Conservation (phyloP, 1,140 invertebrate genomes). For the Leptinotarsa lineolata region DNA sequence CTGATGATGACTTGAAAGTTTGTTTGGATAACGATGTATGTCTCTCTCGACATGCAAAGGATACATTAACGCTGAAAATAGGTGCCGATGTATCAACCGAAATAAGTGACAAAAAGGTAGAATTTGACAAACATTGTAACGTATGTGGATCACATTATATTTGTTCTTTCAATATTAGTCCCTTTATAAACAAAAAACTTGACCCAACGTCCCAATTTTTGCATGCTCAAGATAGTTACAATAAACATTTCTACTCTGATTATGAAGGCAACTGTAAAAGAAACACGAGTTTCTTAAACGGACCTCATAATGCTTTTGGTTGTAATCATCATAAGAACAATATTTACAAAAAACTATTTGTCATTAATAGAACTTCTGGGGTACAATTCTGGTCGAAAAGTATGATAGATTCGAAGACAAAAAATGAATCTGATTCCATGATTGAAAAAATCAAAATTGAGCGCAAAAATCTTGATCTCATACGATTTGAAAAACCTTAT, state of each 20-base stretch:
- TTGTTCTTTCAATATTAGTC: conserved; percentile 27
- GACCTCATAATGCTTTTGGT: conserved; percentile 15
- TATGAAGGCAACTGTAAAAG: conserved; percentile 33
- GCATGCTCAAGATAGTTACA: conserved; percentile 32
- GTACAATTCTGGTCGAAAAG: conserved; percentile 19
- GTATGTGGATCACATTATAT: conserved; percentile 22
- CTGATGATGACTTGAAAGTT: conserved; percentile 21
- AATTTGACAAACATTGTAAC: conserved; percentile 29
- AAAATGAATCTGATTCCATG: neutral
- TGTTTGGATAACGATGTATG: conserved; percentile 23
- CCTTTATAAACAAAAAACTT: conserved; percentile 17
- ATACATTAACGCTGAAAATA: conserved; percentile 26
- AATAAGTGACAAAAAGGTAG: conserved; percentile 21
- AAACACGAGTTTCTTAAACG: conserved; percentile 25
- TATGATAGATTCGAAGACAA: neutral
- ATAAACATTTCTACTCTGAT: conserved; percentile 33
- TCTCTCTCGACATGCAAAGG: conserved; percentile 1
- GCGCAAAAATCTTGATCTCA: neutral
- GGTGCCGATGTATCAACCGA: neutral
- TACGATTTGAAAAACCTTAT: conserved; percentile 28
- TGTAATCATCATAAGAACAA: conserved; percentile 33
- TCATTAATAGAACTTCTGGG: conserved; percentile 34
- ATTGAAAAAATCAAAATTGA: conserved; percentile 5
- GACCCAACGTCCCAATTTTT: conserved; percentile 26
- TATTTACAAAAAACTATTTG: conserved; percentile 34